These are phyloP conservation scores for Serranus cabrilla DNA, from an alignment of 2,797 vertebrate genomes.

Conservation along the genomic window DNA sequence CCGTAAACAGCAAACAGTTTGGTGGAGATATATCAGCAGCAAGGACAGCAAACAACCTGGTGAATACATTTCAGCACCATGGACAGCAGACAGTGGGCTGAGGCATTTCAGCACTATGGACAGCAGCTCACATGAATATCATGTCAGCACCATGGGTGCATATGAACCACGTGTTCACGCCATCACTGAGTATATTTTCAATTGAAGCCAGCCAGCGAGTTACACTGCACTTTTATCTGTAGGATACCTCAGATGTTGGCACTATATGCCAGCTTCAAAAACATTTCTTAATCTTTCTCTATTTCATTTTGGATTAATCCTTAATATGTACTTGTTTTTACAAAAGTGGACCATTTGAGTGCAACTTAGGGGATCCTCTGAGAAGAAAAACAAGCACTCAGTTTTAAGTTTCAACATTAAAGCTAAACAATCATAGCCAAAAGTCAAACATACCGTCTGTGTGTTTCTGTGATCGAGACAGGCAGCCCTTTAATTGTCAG, in stretches of 20 bases:
- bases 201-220: neutral
- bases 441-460: conserved; percentile 1
- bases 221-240: neutral
- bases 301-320: neutral
- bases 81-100: neutral
- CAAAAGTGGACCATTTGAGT: neutral
- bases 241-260: neutral
- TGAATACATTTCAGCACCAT: neutral
- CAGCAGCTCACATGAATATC: neutral
- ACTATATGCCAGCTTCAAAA: neutral
- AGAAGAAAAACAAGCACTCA: neutral
- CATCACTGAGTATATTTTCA: neutral
- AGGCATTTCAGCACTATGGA: conserved; percentile 29
- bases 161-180: neutral
- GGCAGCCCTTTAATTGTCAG: neutral
- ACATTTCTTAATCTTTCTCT: neutral
- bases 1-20: neutral
- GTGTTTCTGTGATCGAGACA: neutral
- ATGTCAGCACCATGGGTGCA: neutral
- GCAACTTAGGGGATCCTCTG: neutral
- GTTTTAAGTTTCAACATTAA: conserved; percentile 3
- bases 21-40: neutral
- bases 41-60: no score
- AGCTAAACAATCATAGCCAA: neutral
- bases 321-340: neutral